These are phyloP conservation scores for Hemibagrus wyckioides DNA, from an alignment of 2,113 vertebrate genomes.

Conservation along the genomic window DNA sequence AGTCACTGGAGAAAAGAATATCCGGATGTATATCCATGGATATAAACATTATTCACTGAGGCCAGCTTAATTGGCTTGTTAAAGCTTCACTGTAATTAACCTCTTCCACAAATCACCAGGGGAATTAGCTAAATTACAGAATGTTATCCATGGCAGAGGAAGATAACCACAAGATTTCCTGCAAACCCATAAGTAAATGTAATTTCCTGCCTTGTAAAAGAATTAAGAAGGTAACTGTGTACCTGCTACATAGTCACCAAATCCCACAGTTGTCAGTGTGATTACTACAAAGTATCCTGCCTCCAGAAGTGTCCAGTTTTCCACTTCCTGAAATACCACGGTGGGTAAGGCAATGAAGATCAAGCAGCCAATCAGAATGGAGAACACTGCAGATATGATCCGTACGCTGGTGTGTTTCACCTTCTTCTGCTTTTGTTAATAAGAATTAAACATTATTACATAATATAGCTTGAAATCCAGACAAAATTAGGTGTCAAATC, in stretches of 20 bases:
- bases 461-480: neutral
- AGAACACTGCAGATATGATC: conserved; percentile 82
- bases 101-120: conserved; percentile 30
- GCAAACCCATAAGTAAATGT: conserved; percentile 29
- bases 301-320: conserved; percentile 82
- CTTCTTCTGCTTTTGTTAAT: conserved; percentile 74
- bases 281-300: conserved; percentile 88
- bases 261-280: conserved; percentile 89
- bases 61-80: conserved; percentile 29
- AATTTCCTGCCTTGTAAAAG: conserved; percentile 33
- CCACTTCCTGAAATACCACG: conserved; percentile 81
- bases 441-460: conserved; percentile 15
- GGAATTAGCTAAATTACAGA: conserved; percentile 36
- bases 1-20: neutral
- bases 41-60: conserved; percentile 23
- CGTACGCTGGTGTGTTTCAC: conserved; percentile 82
- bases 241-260: conserved; percentile 90
- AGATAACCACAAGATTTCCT: conserved; percentile 37
- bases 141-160: conserved; percentile 14
- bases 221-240: conserved; percentile 35
- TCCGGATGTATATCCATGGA: neutral
- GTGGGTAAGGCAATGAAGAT: conserved; percentile 86
- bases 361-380: conserved; percentile 85
- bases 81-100: conserved; percentile 37
- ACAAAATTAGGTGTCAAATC: neutral